Conservation (phyloP, 2,113 vertebrate genomes). For the Notiomystis cincta region DNA sequence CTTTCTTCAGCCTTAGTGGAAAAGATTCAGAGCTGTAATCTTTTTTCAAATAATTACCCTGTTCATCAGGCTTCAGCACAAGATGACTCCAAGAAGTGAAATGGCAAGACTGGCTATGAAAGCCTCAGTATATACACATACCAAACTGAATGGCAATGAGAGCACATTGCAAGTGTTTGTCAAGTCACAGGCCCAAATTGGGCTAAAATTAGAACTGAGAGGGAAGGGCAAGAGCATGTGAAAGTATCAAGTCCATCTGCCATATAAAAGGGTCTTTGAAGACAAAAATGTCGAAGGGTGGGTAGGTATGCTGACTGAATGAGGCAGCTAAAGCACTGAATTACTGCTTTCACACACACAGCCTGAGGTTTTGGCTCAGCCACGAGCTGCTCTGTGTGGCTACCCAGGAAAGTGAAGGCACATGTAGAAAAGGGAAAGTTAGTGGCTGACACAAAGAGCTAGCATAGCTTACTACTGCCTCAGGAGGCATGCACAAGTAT, state of each 20-base stretch:
- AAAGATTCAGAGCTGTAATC: constrained; percentile 20
- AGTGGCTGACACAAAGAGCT: background rate
- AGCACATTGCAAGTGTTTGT: background rate
- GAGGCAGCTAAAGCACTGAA: background rate
- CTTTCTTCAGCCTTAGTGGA: constrained; percentile 6
- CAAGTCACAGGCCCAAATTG: background rate
- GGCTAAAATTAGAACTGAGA: background rate
- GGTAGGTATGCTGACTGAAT: background rate
- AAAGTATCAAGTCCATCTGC: background rate
- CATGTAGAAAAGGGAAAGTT: background rate
- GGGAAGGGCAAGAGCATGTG: background rate
- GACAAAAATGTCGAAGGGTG: background rate
- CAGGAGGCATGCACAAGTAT: rapidly evolving
- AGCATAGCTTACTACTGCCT: background rate
- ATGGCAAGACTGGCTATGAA: background rate
- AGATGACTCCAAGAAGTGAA: background rate
- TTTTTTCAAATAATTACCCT: constrained; percentile 18
- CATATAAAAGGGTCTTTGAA: background rate
- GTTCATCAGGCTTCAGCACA: background rate
- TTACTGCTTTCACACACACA: background rate
- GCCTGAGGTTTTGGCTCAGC: background rate
- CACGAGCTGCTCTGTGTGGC: background rate
- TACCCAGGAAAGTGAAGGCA: background rate
- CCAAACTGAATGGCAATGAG: background rate
- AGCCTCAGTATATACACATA: background rate